These are phyloP conservation scores for Catocala fraxini DNA, from an alignment of 2,888 invertebrate species.

Conservation along the genomic window DNA sequence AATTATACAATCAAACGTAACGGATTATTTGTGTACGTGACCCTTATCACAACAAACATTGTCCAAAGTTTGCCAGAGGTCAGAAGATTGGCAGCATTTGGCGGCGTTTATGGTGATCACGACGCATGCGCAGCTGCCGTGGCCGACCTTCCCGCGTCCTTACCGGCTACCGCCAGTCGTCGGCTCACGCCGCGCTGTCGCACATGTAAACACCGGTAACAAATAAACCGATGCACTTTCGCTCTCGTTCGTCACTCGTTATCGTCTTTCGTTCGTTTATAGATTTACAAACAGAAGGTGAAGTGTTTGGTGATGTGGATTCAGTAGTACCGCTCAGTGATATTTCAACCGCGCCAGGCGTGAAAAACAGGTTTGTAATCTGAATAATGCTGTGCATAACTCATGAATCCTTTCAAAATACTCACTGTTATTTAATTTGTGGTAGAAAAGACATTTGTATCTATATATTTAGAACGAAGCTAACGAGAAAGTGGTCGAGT, in stretches of 20 bases:
- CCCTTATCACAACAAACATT: slow-evolving; percentile 13
- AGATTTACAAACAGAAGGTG: slow-evolving; percentile 44
- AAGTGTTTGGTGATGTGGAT: slow-evolving; percentile 66
- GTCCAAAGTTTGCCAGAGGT: slow-evolving; percentile 59
- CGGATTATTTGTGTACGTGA: neutral
- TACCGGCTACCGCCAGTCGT: slow-evolving; percentile 66
- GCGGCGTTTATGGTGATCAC: slow-evolving; percentile 53
- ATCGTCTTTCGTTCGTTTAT: slow-evolving; percentile 31
- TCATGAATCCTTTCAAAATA: slow-evolving; percentile 16
- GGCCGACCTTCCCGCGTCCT: slow-evolving; percentile 83
- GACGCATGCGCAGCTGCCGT: slow-evolving; percentile 77
- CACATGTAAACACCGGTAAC: slow-evolving; percentile 72
- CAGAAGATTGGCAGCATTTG: slow-evolving; percentile 65
- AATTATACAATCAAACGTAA: too few relatives aligned
- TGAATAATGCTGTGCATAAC: slow-evolving; percentile 10
- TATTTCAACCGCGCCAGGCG: slow-evolving; percentile 41
- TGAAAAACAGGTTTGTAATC: slow-evolving; percentile 59
- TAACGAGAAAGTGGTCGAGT: neutral
- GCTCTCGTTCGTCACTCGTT: slow-evolving; percentile 58
- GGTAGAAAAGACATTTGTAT: neutral
- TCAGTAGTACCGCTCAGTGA: slow-evolving; percentile 47
- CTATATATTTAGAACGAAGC: neutral
- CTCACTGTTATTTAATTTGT: slow-evolving; percentile 10
- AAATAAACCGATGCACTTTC: slow-evolving; percentile 66
- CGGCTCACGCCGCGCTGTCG: slow-evolving; percentile 77